These are phyloP conservation scores for Conger conger DNA, from an alignment of 2,113 vertebrate genomes.

Conservation along the genomic window DNA sequence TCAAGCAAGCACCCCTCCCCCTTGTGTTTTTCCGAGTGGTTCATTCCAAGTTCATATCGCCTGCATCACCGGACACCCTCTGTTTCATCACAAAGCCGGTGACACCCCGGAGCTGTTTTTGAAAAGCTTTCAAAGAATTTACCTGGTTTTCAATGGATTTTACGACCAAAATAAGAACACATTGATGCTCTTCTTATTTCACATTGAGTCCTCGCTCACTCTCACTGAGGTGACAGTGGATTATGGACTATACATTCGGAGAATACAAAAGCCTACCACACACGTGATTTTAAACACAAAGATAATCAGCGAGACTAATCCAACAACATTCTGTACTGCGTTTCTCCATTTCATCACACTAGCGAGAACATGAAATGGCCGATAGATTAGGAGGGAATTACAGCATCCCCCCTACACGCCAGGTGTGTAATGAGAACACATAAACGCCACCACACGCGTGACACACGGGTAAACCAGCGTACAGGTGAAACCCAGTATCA, in stretches of 20 bases:
- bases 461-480: neutral
- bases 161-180: neutral
- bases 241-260: neutral
- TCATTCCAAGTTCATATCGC: neutral
- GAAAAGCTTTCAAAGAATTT: neutral
- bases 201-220: neutral
- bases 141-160: neutral
- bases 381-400: neutral
- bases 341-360: neutral
- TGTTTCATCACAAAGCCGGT: neutral
- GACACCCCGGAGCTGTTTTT: neutral
- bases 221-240: neutral
- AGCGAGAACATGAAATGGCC: neutral
- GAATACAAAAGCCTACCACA: neutral
- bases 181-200: neutral
- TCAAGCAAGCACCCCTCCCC: neutral
- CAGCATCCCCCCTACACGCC: neutral
- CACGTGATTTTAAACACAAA: neutral
- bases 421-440: neutral
- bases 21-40: neutral
- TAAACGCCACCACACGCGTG: neutral
- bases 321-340: neutral
- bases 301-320: constrained; percentile 4
- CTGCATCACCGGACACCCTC: neutral
- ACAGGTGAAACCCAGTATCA: neutral